phyloP scores from a whole-genome alignment of 2,888 invertebrate genomes.

The Empis stercorea region DNA sequence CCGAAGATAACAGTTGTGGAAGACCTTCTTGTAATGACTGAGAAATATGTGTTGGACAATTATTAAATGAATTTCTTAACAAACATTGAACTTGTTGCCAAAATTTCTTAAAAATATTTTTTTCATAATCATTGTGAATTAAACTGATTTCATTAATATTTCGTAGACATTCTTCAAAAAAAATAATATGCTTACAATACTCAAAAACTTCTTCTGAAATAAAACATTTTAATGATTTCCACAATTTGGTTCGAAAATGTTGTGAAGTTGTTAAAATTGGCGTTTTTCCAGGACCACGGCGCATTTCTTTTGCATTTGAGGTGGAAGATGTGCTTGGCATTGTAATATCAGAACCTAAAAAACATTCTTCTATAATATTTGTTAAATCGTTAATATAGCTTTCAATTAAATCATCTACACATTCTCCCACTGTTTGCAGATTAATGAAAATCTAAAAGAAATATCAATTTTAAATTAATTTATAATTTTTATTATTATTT shows the following conservation, averaged over 20 bases:
- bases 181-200: constrained; percentile 49
- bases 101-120: constrained; percentile 39
- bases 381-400: constrained; percentile 33
- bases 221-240: constrained; percentile 79
- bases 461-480: constrained; percentile 20
- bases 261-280: constrained; percentile 40
- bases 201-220: constrained; percentile 63
- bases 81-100: constrained; percentile 40
- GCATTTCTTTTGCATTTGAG: constrained; percentile 24
- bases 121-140: constrained; percentile 19
- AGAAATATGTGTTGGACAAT: constrained; percentile 28
- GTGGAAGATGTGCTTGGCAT: constrained; percentile 35
- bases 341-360: constrained; percentile 36
- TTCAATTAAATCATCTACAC: constrained; percentile 29
- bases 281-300: constrained; percentile 39
- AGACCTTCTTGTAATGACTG: constrained; percentile 34
- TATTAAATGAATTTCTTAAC: constrained; percentile 32
- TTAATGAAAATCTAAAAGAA: constrained; percentile 32
- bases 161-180: constrained; percentile 32
- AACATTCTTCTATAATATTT: constrained; percentile 33
- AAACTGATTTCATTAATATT: constrained; percentile 26
- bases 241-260: constrained; percentile 51
- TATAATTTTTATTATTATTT: constrained; percentile 33
- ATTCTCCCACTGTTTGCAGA: constrained; percentile 30
- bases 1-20: constrained; percentile 28